Evolutionary conservation across 1,140 invertebrate genomes (phyloP).

Genomic region (Drosophila persimilis): DNA sequence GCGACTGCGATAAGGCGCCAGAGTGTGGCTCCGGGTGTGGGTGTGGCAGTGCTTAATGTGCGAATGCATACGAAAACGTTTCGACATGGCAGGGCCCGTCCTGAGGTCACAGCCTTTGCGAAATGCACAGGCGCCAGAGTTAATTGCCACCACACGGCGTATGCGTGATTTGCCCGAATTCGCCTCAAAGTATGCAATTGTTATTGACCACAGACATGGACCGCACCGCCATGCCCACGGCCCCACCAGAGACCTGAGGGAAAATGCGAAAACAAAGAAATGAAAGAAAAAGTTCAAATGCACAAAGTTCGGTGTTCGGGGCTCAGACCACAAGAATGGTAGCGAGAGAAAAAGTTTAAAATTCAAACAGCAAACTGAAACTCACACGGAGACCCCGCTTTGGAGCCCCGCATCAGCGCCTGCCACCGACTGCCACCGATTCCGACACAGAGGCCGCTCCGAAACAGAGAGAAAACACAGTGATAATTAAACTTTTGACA

Average conservation of each 20-base stretch:
- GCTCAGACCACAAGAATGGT: conserved; percentile 63
- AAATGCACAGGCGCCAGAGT: conserved; percentile 54
- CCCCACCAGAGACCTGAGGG: background rate
- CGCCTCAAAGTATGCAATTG: conserved; percentile 67
- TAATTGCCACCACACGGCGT: conserved; percentile 58
- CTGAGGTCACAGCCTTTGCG: conserved; percentile 35
- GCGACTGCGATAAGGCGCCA: conserved; percentile 53
- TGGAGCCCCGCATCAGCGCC: background rate
- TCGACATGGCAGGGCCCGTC: conserved; percentile 15
- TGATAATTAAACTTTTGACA: conserved; percentile 81
- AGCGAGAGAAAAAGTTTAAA: conserved; percentile 52
- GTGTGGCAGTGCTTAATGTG: conserved; percentile 43
- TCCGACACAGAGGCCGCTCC: conserved; percentile 19
- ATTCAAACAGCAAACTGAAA: conserved; percentile 60
- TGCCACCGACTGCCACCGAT: background rate
- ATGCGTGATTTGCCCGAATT: conserved; percentile 59
- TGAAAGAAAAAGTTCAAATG: conserved; percentile 29
- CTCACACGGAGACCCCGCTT: conserved; percentile 28
- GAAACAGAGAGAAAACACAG: conserved; percentile 49
- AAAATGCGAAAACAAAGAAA: conserved; percentile 17
- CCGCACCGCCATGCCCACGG: background rate
- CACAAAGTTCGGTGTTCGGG: conserved; percentile 50
- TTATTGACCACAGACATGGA: conserved; percentile 69
- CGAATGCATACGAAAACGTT: conserved; percentile 68
- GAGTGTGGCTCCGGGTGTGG: conserved; percentile 11